Base-by-base conservation (phyloP, 1,140 invertebrate species). In the Drosophila oshimai region DNA sequence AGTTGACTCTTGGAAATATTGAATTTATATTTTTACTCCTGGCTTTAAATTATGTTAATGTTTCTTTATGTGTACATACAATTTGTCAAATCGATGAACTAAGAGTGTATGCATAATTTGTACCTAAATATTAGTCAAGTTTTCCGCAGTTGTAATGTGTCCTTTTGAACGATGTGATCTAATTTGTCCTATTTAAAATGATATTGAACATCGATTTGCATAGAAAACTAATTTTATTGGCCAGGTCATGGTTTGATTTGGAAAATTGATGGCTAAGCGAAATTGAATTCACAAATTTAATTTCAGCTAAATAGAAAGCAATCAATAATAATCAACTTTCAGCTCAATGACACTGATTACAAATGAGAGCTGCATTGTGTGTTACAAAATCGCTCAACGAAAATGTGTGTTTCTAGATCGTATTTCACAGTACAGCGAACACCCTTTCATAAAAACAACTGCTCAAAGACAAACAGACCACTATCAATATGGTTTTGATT, bases 401-500 rank as follows among this genome's bases (percentile, higher is more conserved):
- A 20, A 54, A 39, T 22, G 7, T 26, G 18, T 26, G 15, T 31
- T n/a, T 22, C 20, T 28, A 13, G 13, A 65, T 39, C 15, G 20
- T 13, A 50, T 50, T 64, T 26, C 58, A 7, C 22, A 28, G 1
- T 33, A 31, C 3, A 58, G n/a, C 12, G 12, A 20, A 18, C 4
- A 36, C 36, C 22, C 34, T 7, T 51, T 39, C 10, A 17, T 17
- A 29, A 51, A 51, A 55, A 45, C 28, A 60, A 60, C 53, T 22
- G 18, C 18, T 34, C 20, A 26, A 18, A 50, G 28, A 18, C 33
- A 65, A 67, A 65, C 44, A 41, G 20, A 65, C 42, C 62, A 67
- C 58, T 62, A 67, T 65, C 62, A 41, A 67, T 49, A 65, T 65
- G 58, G 60, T 39, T 65, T 65, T 50, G 20, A 62, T 65, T 65